phyloP scores from a whole-genome alignment of 1,140 invertebrate species.

The Hormaphis cornu region DNA sequence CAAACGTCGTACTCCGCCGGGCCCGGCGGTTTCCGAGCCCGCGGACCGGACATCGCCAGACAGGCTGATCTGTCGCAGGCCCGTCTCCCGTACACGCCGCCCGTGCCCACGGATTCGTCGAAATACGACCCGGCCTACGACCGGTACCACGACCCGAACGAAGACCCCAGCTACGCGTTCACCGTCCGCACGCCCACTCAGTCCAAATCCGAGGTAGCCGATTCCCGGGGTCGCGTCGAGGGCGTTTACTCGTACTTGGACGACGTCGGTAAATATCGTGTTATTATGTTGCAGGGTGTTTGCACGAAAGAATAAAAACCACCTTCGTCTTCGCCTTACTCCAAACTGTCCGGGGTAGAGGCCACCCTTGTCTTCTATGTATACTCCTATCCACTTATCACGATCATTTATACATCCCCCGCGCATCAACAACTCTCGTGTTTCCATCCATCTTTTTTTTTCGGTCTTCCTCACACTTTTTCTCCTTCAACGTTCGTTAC shows the following conservation, averaged over 20 bases:
- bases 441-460: no score
- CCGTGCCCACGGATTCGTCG: conserved; percentile 38
- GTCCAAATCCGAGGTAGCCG: conserved; percentile 53
- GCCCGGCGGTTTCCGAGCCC: conserved; percentile 57
- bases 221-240: conserved; percentile 48
- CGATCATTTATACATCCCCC: no score
- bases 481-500: no score
- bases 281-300: no score
- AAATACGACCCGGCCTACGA: conserved; percentile 49
- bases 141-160: conserved; percentile 58
- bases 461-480: no score
- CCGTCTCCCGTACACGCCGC: conserved; percentile 43
- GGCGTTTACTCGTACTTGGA: conserved; percentile 57
- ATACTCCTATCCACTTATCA: no score
- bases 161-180: conserved; percentile 61
- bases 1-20: conserved; percentile 62
- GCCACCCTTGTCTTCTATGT: no score
- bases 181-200: conserved; percentile 55
- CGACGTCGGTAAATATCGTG: conserved; percentile 47
- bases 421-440: no score
- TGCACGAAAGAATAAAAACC: no score
- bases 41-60: conserved; percentile 57
- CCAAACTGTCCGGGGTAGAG: no score
- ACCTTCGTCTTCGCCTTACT: no score
- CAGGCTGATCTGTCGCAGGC: conserved; percentile 58